A percentile compares a stretch with the other conserved stretches of the same genome.
Evolutionary conservation across 2,797 vertebrate species (phyloP).

Genomic region (Leuciscus waleckii): DNA sequence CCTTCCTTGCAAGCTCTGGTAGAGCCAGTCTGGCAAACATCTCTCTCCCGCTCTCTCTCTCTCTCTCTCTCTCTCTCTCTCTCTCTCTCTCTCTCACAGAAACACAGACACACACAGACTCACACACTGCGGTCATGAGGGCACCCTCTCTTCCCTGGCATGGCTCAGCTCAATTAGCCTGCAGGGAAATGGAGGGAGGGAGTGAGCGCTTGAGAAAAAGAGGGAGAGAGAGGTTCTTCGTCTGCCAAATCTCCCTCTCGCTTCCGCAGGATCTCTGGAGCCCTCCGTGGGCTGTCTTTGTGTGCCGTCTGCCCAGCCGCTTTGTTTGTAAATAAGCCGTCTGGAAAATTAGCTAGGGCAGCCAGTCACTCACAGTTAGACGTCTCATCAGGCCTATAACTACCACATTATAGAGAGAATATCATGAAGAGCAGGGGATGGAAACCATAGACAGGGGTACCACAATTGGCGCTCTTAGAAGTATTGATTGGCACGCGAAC

Average conservation of each 20-base stretch:
- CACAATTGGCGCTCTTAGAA: background rate
- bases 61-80: constrained; percentile 12
- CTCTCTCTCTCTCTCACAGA: background rate
- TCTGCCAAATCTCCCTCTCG: constrained; percentile 57
- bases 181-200: constrained; percentile 45
- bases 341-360: constrained; percentile 67
- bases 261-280: constrained; percentile 51
- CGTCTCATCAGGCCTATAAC: constrained; percentile 34
- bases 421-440: constrained; percentile 3
- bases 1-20: constrained; percentile 46
- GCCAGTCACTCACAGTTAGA: constrained; percentile 43
- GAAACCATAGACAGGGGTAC: background rate
- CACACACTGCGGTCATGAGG: constrained; percentile 58
- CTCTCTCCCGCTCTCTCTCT: constrained; percentile 26
- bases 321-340: constrained; percentile 74
- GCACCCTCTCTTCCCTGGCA: constrained; percentile 58
- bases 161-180: constrained; percentile 67
- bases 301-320: constrained; percentile 58
- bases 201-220: constrained; percentile 47
- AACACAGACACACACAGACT: background rate
- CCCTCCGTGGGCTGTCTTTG: constrained; percentile 57
- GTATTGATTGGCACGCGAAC: background rate
- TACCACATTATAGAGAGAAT: constrained; percentile 8
- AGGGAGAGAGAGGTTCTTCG: constrained; percentile 23
- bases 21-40: constrained; percentile 34